Conservation (phyloP, 1,140 invertebrate species). For the Drosophila repletoides region DNA sequence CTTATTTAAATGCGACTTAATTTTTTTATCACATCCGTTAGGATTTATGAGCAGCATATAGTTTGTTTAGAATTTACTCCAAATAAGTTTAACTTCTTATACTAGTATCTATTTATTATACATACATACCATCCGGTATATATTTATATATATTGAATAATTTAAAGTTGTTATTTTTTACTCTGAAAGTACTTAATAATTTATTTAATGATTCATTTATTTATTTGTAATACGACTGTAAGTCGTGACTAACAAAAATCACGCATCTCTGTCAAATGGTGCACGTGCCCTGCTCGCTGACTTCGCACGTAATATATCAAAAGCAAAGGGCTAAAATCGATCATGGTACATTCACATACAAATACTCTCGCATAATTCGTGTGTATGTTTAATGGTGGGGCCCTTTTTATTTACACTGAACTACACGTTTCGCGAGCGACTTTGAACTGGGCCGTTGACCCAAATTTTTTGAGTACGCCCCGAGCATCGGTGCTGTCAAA, state of each 20-base stretch:
- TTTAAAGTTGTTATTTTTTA: no score
- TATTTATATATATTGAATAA: no score
- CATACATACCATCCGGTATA: not conserved
- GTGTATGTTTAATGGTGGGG: not conserved
- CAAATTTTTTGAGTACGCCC: slow-evolving; percentile 32
- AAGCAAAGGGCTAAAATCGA: slow-evolving; percentile 45
- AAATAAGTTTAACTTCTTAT: no score
- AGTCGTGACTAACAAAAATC: not conserved
- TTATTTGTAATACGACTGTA: not conserved
- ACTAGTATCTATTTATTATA: not conserved
- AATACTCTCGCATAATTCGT: not conserved
- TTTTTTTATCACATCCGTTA: no score
- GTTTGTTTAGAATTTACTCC: no score
- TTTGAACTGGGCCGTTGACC: slow-evolving; percentile 72
- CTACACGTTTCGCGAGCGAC: slow-evolving; percentile 24
- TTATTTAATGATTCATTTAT: no score
- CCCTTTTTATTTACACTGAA: not conserved
- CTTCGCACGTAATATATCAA: slow-evolving; percentile 59
- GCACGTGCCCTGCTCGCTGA: slow-evolving; percentile 50
- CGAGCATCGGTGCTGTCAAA: not conserved
- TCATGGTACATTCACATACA: slow-evolving; percentile 11
- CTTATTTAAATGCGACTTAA: no score
- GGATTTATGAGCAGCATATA: no score
- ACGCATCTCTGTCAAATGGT: slow-evolving; percentile 39
- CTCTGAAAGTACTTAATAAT: no score